Conservation (phyloP, 1,140 invertebrate genomes). For the Hestina assimilis region DNA sequence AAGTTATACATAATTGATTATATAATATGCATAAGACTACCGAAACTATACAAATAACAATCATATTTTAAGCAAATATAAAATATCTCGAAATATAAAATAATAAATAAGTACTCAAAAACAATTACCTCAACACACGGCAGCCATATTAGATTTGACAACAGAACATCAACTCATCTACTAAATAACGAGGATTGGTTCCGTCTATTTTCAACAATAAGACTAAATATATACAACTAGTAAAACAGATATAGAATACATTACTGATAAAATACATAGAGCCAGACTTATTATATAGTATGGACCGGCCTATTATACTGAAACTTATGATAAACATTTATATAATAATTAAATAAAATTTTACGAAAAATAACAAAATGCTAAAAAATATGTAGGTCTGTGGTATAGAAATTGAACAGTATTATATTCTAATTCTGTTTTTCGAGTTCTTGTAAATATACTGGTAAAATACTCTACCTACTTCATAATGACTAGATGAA, state of each 20-base stretch:
- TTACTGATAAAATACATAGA: neutral
- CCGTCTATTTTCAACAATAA: conserved; percentile 16
- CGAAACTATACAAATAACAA: neutral
- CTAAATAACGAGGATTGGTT: conserved; percentile 53
- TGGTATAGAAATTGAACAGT: too few species aligned
- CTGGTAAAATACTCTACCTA: conserved; percentile 37
- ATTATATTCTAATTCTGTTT: conserved; percentile 10
- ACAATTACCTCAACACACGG: too few species aligned
- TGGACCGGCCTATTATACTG: neutral
- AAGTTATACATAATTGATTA: neutral
- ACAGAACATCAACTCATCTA: conserved; percentile 29
- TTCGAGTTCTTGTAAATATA: conserved; percentile 29
- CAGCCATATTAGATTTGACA: too few species aligned
- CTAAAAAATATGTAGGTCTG: too few species aligned
- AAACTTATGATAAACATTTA: neutral
- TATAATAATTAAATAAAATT: neutral
- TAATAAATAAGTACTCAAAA: too few species aligned
- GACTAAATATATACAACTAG: too few species aligned
- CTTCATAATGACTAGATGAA: conserved; percentile 65
- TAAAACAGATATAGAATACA: conserved; percentile 18
- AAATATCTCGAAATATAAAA: too few species aligned
- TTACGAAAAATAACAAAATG: neutral
- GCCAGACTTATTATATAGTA: neutral
- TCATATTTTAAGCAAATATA: neutral
- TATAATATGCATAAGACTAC: neutral